These are phyloP conservation scores for Cinclus cinclus DNA, from an alignment of 2,113 vertebrate genomes.

Conservation along the genomic window DNA sequence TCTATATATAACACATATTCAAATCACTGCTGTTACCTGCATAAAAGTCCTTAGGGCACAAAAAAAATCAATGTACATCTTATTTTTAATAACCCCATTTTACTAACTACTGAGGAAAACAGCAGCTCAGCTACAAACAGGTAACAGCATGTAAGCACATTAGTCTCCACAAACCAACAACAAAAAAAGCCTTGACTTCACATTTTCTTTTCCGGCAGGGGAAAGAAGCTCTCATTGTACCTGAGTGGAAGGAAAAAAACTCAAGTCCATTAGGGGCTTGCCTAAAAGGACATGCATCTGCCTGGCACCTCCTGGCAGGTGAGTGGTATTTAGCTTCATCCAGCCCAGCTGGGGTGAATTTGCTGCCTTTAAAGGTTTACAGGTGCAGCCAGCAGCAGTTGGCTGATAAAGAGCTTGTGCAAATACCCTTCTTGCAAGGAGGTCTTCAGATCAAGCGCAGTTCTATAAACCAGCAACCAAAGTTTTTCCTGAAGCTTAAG, in stretches of 20 bases:
- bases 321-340: background rate
- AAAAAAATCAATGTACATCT: background rate
- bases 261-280: background rate
- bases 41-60: background rate
- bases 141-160: background rate
- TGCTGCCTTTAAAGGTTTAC: background rate
- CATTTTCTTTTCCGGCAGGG: background rate
- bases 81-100: background rate
- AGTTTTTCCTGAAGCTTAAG: background rate
- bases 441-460: rapidly evolving
- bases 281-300: background rate
- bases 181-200: background rate
- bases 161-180: background rate
- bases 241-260: background rate
- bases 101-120: background rate
- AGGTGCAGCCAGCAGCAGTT: background rate
- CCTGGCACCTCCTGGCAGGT: background rate
- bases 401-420: background rate
- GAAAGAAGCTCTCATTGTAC: background rate
- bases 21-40: background rate
- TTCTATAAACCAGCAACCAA: background rate
- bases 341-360: background rate
- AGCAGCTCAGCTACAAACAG: background rate
- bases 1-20: background rate
- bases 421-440: background rate